Conservation (phyloP, 1,140 invertebrate species). For the Drosophila busckii region DNA sequence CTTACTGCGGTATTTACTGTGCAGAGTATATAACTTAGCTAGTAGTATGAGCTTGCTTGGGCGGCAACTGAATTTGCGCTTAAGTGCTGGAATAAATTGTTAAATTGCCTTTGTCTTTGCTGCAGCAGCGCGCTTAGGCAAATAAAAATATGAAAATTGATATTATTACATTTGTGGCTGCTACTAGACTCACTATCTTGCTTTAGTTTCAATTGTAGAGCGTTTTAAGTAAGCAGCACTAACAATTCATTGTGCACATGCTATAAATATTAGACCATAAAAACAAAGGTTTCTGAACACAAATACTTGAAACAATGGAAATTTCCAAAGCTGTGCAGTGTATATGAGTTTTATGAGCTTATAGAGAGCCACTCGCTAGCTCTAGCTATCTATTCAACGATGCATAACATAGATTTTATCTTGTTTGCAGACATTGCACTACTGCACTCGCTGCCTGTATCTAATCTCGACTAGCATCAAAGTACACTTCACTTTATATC, state of each 20-base stretch:
- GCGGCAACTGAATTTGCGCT: conserved; percentile 58
- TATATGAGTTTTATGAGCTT: too few relatives aligned
- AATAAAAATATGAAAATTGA: conserved; percentile 73
- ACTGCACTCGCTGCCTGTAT: too few relatives aligned
- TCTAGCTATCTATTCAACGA: too few relatives aligned
- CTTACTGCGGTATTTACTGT: conserved; percentile 9
- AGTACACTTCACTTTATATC: too few relatives aligned
- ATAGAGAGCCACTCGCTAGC: too few relatives aligned
- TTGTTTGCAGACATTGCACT: too few relatives aligned
- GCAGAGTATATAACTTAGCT: too few relatives aligned
- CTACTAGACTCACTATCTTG: conserved; percentile 34
- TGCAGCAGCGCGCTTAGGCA: conserved; percentile 29
- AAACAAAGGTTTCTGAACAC: too few relatives aligned
- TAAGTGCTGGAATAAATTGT: conserved; percentile 74
- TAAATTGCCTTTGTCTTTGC: conserved; percentile 76
- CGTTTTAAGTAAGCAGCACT: conserved; percentile 1
- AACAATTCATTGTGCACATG: neutral
- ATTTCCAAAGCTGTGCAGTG: too few relatives aligned
- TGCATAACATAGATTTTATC: too few relatives aligned
- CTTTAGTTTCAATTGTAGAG: conserved; percentile 30
- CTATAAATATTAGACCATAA: conserved; percentile 11
- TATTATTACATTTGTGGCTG: conserved; percentile 64
- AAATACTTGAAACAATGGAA: too few relatives aligned
- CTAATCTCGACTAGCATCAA: too few relatives aligned
- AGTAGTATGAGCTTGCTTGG: neutral